Percentiles rank a stretch among this genome's conserved stretches.
Conservation (phyloP, 1,140 invertebrate species). For the Platyscapa corneri region DNA sequence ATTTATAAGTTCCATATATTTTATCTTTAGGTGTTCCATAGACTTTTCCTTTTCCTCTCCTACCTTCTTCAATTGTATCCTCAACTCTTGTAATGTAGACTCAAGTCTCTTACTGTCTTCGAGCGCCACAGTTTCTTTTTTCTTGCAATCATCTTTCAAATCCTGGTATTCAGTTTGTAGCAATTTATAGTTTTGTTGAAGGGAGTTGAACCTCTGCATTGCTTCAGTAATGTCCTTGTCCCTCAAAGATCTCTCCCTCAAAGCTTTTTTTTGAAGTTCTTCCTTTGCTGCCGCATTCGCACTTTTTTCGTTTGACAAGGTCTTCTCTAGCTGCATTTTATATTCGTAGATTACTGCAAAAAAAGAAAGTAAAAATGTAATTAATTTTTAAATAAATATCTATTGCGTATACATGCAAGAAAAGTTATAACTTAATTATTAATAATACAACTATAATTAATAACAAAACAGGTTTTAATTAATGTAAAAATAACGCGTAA, state of each 20-base stretch:
- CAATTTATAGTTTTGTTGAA: slow-evolving; percentile 72
- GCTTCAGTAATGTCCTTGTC: slow-evolving; percentile 73
- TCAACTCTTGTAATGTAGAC: slow-evolving; percentile 59
- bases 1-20: slow-evolving; percentile 61
- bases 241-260: slow-evolving; percentile 70
- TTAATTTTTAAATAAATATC: background rate
- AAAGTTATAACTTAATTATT: too few relatives aligned
- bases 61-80: slow-evolving; percentile 59
- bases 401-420: background rate
- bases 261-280: slow-evolving; percentile 70
- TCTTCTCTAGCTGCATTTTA: slow-evolving; percentile 74
- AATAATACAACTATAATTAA: too few relatives aligned
- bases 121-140: slow-evolving; percentile 60
- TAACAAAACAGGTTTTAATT: too few relatives aligned
- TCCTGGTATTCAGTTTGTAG: slow-evolving; percentile 70
- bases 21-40: slow-evolving; percentile 68
- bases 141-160: slow-evolving; percentile 66
- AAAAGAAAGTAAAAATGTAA: background rate
- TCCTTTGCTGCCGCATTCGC: slow-evolving; percentile 72
- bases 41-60: slow-evolving; percentile 63
- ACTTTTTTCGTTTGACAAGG: slow-evolving; percentile 73
- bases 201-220: slow-evolving; percentile 71
- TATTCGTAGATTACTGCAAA: slow-evolving; percentile 74
- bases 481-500: too few relatives aligned
- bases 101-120: slow-evolving; percentile 62